Base-by-base conservation (phyloP, 2,888 invertebrate genomes). In the Coleophora deauratella region DNA sequence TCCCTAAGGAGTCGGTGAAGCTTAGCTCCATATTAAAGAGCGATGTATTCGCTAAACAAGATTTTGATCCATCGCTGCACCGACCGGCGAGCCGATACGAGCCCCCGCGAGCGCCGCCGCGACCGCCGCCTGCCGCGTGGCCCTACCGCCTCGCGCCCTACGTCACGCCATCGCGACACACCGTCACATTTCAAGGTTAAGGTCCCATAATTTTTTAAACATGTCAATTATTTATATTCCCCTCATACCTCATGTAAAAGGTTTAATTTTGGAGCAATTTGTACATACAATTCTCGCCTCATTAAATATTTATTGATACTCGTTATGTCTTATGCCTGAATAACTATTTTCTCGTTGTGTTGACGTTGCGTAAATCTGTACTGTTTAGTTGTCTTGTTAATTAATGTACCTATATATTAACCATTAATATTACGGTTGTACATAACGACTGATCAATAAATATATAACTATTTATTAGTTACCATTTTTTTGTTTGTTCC, bases 51-150 rank as follows among this genome's bases (percentile, higher is more conserved):
- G 88, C 88, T 42, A 87, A 88, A 67, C 91, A 92, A 76, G 87
- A 88, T 40, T 93, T 91, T 67, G 92, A 94, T 76, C 92, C 93
- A 7, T 88, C 88, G 49, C 89, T 89, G 33, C 94, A 94, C 72
- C 88, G 91, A 38, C 93, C 94, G 27, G 89, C 89, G 52, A 91
- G 89, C 58, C 90, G 94, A 44, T 95, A 94, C 70, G 92, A 92
- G 65, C 93, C 93, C 1, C 87, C 89, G 11, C 87, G 87, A 11
- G 81, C 88, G 30, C 87, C 88, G 14, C 85, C 87, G 28, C 82
- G 87, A 34, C 86, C 87, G 10, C 85, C 86, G 51, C 77, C 80
- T 12, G 73, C 85, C 46, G 54, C 73, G 54, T 72, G 81, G 82
- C 72, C 81, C 64, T 62, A 77, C 65, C 66, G 74, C 52, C 62